These are phyloP conservation scores for Brachyptera risi DNA, from an alignment of 2,888 invertebrate genomes.

Conservation along the genomic window DNA sequence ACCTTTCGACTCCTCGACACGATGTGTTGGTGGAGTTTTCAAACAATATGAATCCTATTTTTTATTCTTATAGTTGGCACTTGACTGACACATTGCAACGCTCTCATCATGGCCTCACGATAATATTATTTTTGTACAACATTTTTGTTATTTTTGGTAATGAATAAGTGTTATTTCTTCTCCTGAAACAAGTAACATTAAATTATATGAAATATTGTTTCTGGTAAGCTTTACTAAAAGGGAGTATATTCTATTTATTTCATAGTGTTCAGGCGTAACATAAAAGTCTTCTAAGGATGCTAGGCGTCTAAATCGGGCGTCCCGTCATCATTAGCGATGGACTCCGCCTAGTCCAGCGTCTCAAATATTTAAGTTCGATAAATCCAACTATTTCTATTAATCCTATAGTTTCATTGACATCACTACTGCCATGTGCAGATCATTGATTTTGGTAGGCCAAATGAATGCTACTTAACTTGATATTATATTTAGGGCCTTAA, in stretches of 20 bases:
- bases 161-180: neutral
- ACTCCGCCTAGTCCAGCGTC: conserved; percentile 1
- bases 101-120: conserved; percentile 13
- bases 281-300: neutral
- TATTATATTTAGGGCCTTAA: too few species aligned
- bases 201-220: neutral
- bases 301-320: conserved; percentile 19
- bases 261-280: neutral
- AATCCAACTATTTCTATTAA: too few species aligned
- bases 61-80: neutral
- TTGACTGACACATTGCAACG: conserved; percentile 16
- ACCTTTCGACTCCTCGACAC: too few species aligned
- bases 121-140: conserved; percentile 11
- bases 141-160: conserved; percentile 12
- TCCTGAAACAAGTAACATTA: neutral
- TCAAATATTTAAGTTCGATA: too few species aligned
- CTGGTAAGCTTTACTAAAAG: neutral
- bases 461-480: too few species aligned
- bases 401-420: too few species aligned
- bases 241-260: neutral
- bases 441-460: too few species aligned
- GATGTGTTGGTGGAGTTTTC: too few species aligned
- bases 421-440: too few species aligned
- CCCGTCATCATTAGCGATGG: conserved; percentile 9
- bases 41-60: too few species aligned